These are phyloP conservation scores for Falco berigora DNA, from an alignment of 2,797 vertebrate genomes.

Conservation along the genomic window DNA sequence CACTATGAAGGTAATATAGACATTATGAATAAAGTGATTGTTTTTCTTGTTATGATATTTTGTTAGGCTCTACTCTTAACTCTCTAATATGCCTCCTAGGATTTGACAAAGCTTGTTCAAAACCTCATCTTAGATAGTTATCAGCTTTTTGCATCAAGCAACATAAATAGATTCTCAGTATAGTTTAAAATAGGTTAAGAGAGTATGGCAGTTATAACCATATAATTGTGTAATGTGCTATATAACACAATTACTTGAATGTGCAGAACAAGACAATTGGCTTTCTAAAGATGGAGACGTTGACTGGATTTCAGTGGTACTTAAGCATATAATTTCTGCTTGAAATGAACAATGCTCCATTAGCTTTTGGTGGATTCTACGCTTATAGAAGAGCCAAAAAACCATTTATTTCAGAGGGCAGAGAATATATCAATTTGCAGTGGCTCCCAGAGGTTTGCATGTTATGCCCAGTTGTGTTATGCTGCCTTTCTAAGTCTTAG, in stretches of 20 bases:
- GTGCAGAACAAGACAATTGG: background rate
- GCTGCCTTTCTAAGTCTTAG: background rate
- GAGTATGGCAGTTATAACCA: background rate
- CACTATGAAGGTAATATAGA: background rate
- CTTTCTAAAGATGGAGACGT: background rate
- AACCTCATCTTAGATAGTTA: background rate
- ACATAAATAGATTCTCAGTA: background rate
- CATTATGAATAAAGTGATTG: background rate
- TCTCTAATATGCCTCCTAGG: background rate
- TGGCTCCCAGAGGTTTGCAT: background rate
- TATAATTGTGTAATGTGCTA: background rate
- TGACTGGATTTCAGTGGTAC: background rate
- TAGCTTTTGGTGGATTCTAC: background rate
- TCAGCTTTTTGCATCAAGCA: background rate
- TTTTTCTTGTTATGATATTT: background rate
- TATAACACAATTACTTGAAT: background rate
- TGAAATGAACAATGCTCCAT: background rate
- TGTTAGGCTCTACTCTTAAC: background rate
- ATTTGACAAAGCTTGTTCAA: constrained; percentile 13
- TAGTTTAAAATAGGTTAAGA: background rate
- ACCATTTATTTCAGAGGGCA: background rate
- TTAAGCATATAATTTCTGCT: constrained; percentile 4
- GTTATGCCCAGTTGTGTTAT: background rate
- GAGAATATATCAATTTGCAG: background rate
- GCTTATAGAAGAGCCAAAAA: background rate